A percentile compares a stretch with the other conserved stretches of the same genome.
Conservation (phyloP, 2,888 invertebrate species). For the Leucophenga maculata region DNA sequence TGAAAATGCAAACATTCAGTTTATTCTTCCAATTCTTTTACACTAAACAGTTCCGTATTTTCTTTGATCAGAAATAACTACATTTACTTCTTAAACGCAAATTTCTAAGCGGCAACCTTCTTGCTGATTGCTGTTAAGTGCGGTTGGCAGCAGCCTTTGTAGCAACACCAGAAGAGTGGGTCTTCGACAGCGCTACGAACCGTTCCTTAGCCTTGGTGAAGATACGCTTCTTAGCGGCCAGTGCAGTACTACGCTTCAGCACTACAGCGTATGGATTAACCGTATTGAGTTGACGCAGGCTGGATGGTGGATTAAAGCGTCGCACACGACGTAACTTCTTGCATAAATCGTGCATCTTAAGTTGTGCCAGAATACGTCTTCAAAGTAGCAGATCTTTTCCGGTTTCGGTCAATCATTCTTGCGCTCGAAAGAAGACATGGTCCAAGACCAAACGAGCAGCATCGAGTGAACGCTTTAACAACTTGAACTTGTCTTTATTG, state of each 20-base stretch:
- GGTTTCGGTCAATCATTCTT: constrained; percentile 94
- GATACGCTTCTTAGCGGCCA: constrained; percentile 79
- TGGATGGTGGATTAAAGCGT: constrained; percentile 95
- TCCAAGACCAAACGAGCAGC: constrained; percentile 98
- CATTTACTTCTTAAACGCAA: constrained; percentile 60
- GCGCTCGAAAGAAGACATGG: constrained; percentile 94
- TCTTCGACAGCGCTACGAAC: constrained; percentile 69
- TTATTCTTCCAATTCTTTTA: constrained; percentile 52
- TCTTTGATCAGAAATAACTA: constrained; percentile 48
- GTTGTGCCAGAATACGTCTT: constrained; percentile 94
- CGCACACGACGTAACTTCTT: constrained; percentile 86
- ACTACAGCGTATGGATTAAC: constrained; percentile 97
- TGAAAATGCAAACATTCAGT: constrained; percentile 63
- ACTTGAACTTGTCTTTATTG: constrained; percentile 91
- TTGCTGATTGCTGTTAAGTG: constrained; percentile 67
- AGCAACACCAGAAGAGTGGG: constrained; percentile 69
- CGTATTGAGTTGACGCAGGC: constrained; percentile 88
- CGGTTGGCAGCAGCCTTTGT: constrained; percentile 69
- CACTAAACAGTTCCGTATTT: constrained; percentile 52
- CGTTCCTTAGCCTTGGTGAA: constrained; percentile 82
- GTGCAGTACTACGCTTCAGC: constrained; percentile 86
- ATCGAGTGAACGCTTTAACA: constrained; percentile 95
- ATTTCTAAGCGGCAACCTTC: constrained; percentile 63
- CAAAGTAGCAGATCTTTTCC: constrained; percentile 84
- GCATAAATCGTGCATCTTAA: constrained; percentile 94